Evolutionary conservation across 2,888 invertebrate genomes (phyloP).

Genomic region (Elegia similella): DNA sequence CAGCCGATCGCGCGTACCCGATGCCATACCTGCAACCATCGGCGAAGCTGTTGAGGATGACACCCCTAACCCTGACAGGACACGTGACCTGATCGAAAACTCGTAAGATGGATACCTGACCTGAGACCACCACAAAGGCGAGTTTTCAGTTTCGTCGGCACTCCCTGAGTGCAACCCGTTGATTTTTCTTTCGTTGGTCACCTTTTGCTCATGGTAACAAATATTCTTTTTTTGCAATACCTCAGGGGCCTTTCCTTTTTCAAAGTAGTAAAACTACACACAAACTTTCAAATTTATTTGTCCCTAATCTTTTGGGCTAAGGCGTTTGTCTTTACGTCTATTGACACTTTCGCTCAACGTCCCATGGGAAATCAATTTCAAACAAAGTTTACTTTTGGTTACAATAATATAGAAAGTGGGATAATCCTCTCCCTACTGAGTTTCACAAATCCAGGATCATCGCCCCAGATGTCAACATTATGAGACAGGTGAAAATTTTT

Average conservation of each 20-base stretch:
- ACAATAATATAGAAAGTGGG: slow-evolving; percentile 29
- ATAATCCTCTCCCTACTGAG: slow-evolving; percentile 53
- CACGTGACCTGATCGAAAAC: too few relatives aligned
- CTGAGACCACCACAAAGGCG: too few relatives aligned
- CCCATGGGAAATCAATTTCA: slow-evolving; percentile 52
- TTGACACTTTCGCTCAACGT: slow-evolving; percentile 38
- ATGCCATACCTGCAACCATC: too few relatives aligned
- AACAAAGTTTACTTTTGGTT: slow-evolving; percentile 26
- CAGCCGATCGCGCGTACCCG: too few relatives aligned
- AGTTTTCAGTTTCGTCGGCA: too few relatives aligned
- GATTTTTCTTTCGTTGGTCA: too few relatives aligned
- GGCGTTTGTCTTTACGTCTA: slow-evolving; percentile 16
- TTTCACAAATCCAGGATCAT: slow-evolving; percentile 35
- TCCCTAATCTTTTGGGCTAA: not conserved
- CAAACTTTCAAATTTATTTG: slow-evolving; percentile 10
- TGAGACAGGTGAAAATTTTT: slow-evolving; percentile 21
- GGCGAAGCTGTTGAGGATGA: too few relatives aligned
- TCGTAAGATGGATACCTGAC: too few relatives aligned
- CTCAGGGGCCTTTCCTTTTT: slow-evolving; percentile 6
- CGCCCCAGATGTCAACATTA: slow-evolving; percentile 16
- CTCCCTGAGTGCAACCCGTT: too few relatives aligned
- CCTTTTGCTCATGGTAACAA: not conserved
- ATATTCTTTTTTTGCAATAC: not conserved
- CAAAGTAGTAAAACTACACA: not conserved
- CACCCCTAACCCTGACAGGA: too few relatives aligned